Evolutionary conservation across 1,140 invertebrate species (phyloP), one percentile per base, ranked within the genome.

Genomic region (Temnothorax longispinosus): DNA sequence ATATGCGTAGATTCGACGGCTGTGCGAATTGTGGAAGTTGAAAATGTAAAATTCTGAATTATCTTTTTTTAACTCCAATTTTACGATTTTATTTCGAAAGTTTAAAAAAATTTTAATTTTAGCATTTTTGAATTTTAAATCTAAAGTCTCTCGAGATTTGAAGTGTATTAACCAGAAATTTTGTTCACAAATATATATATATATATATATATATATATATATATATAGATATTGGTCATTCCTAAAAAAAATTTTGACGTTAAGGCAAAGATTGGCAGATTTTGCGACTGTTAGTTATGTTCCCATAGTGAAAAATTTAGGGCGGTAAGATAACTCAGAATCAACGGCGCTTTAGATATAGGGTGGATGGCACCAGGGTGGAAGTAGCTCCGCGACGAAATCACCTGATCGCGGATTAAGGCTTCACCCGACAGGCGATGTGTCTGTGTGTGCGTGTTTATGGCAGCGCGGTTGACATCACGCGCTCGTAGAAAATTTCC

Each of bases 401-500:
- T 85, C 82, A 85, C 60, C 75, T 52, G 58, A 78, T 78, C 74
- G 32, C 27, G 65, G 82, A 85, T 78, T 75, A 78, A 62, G 81
- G 71, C 58, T 60, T n/a, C 38, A 41, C 58, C 27, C 60, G 50
- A 58, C 18, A 64, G 38, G 18, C 21, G 11, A 71, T 47, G 52
- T 32, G 35, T 18, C 35, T 64, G 65, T 32, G 35, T 47, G 52
- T 69, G 35, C n/a, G 74, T 69, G 78, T 80, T 71, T 41, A 52
- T 84, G 21, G 10, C 52, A 32, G 62, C 67, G 56, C 58, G 47
- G 10, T 38, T 69, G 47, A 64, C 41, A 62, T 60, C 82, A 27
- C 27, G 27, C 64, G 81, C 67, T 90, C 86, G 86, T 87, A 72
- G 87, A 77, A 88, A 90, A 92, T 85, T 89, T 91, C 80, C 86